Evolutionary conservation across 2,888 invertebrate genomes (phyloP).

Genomic region (Apantesis nais): DNA sequence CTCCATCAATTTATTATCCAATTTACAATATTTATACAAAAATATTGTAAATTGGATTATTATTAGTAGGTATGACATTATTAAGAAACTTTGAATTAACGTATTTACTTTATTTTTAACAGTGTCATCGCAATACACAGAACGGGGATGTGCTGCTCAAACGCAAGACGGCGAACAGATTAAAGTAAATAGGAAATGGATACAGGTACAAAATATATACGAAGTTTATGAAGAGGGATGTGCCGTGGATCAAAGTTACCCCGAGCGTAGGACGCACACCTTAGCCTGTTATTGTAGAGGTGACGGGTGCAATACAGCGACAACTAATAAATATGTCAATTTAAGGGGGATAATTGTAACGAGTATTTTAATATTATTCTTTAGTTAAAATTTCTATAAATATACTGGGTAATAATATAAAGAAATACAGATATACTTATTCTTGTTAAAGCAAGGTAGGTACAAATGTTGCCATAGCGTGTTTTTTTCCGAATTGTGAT

Average conservation of each 20-base stretch:
- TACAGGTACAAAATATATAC: conserved; percentile 85
- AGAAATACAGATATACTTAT: background rate
- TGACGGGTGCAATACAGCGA: conserved; percentile 88
- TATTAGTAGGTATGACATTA: background rate
- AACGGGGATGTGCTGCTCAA: conserved; percentile 90
- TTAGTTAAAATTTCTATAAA: background rate
- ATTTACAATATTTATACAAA: no score
- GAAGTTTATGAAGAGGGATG: conserved; percentile 90
- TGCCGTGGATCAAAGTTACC: conserved; percentile 83
- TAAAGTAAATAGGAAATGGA: conserved; percentile 86
- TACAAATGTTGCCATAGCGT: no score
- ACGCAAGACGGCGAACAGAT: conserved; percentile 86
- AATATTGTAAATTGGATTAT: no score
- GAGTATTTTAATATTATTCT: background rate
- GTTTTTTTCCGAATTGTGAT: background rate
- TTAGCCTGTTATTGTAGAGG: conserved; percentile 91
- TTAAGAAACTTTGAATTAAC: background rate
- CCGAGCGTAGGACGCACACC: conserved; percentile 82
- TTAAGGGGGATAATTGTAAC: conserved; percentile 6
- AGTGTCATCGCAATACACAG: conserved; percentile 58
- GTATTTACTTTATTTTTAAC: conserved; percentile 44
- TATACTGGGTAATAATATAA: background rate
- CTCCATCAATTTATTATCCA: no score
- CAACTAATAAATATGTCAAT: background rate
- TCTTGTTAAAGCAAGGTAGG: background rate